Conservation (phyloP, 2,113 vertebrate genomes). For the Phrynosoma blainvillii region DNA sequence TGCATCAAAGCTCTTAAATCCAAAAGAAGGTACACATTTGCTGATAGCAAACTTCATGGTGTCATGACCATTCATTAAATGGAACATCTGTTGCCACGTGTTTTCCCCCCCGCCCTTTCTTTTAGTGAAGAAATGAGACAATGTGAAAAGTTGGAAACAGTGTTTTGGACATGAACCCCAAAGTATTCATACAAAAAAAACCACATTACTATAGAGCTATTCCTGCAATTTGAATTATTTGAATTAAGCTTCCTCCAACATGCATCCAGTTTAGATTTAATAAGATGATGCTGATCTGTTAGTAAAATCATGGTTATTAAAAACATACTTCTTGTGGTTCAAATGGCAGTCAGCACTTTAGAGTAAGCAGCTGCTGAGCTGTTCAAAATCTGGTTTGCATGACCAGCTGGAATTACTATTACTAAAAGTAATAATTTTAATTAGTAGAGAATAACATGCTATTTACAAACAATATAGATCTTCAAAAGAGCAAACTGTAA, state of each 20-base stretch:
- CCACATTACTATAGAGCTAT: slow-evolving; percentile 42
- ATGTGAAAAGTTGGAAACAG: slow-evolving; percentile 45
- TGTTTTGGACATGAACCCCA: slow-evolving; percentile 39
- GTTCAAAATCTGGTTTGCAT: slow-evolving; percentile 50
- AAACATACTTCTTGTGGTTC: slow-evolving; percentile 64
- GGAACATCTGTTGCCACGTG: neutral
- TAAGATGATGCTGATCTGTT: slow-evolving; percentile 58
- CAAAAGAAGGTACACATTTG: neutral
- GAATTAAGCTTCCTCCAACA: slow-evolving; percentile 51
- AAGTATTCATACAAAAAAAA: slow-evolving; percentile 17
- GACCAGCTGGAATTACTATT: slow-evolving; percentile 53
- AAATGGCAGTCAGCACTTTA: slow-evolving; percentile 41
- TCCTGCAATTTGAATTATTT: slow-evolving; percentile 58
- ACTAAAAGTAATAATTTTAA: slow-evolving; percentile 52
- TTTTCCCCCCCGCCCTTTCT: neutral
- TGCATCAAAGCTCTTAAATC: neutral
- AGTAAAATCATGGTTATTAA: slow-evolving; percentile 59
- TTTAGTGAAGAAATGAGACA: slow-evolving; percentile 45
- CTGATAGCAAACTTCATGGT: neutral
- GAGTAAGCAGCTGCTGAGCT: slow-evolving; percentile 22
- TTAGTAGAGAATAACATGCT: slow-evolving; percentile 43
- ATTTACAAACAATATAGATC: slow-evolving; percentile 45
- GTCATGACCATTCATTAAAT: neutral
- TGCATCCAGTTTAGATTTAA: slow-evolving; percentile 65
- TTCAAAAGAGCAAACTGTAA: slow-evolving; percentile 13